Conservation (phyloP, 1,140 invertebrate species). For the Campoletis sonorensis region DNA sequence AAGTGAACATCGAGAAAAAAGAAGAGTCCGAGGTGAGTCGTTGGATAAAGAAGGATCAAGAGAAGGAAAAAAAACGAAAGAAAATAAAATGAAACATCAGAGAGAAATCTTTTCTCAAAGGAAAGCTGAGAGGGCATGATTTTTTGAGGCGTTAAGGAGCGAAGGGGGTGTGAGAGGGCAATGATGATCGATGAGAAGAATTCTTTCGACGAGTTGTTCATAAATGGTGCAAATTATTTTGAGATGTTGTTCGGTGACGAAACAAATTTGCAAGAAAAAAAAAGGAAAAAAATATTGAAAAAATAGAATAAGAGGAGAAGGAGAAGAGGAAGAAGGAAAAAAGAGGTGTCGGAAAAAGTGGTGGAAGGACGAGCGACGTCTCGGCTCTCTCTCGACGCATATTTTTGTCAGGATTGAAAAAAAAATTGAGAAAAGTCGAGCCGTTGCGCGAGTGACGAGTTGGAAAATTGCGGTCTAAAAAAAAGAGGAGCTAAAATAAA, state of each 20-base stretch:
- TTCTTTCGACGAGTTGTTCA: background rate
- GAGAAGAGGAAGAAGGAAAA: background rate
- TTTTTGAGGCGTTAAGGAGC: background rate
- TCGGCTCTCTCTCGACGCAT: background rate
- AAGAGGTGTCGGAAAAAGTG: background rate
- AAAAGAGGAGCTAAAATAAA: background rate
- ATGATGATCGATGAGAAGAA: conserved; percentile 16
- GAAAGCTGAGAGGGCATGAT: background rate
- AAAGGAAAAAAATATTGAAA: background rate
- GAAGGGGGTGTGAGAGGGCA: background rate
- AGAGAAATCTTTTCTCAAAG: background rate
- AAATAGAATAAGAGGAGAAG: background rate
- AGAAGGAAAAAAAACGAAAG: background rate
- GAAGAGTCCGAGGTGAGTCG: background rate
- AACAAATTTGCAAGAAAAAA: background rate
- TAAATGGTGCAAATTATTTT: background rate
- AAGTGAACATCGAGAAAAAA: background rate
- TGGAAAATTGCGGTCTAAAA: background rate
- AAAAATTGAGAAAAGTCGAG: conserved; percentile 13
- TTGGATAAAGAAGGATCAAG: background rate
- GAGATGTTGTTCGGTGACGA: background rate
- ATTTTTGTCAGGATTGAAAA: background rate
- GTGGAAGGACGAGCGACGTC: background rate
- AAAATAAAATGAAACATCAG: background rate
- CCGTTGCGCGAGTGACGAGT: background rate